A percentile compares a stretch with the other conserved stretches of the same genome.
Conservation (phyloP, 2,113 vertebrate species). For the Notiomystis cincta region DNA sequence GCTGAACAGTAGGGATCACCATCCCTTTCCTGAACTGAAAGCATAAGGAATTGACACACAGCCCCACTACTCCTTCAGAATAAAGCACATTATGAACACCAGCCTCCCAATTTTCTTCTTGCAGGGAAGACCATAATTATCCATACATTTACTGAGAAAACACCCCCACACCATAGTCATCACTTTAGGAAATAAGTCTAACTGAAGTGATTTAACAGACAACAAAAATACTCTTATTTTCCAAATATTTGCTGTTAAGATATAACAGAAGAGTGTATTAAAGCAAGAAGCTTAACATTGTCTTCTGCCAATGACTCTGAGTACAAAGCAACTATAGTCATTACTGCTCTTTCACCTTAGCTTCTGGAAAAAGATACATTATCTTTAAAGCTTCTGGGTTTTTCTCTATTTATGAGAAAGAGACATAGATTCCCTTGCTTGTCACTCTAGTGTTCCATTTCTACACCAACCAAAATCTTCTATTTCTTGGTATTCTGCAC, state of each 20-base stretch:
- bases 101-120: neutral
- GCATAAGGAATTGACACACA: neutral
- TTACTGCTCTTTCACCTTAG: neutral
- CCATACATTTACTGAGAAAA: neutral
- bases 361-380: neutral
- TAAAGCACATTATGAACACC: neutral
- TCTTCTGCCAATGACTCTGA: neutral
- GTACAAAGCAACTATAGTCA: neutral
- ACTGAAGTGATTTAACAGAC: neutral
- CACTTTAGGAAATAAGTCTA: neutral
- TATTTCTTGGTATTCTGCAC: constrained; percentile 1
- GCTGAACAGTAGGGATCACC: neutral
- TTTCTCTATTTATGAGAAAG: neutral
- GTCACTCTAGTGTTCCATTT: neutral
- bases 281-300: neutral
- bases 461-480: neutral
- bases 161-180: neutral
- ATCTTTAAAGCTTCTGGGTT: neutral
- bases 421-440: neutral
- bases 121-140: neutral
- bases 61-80: neutral
- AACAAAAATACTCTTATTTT: neutral
- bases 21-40: neutral
- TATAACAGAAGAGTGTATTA: neutral
- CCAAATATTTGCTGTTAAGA: neutral